Percentiles rank a stretch among this genome's conserved stretches.
Evolutionary conservation across 2,113 vertebrate genomes (phyloP).

Genomic region (Rhinopomastus cyanomelas): DNA sequence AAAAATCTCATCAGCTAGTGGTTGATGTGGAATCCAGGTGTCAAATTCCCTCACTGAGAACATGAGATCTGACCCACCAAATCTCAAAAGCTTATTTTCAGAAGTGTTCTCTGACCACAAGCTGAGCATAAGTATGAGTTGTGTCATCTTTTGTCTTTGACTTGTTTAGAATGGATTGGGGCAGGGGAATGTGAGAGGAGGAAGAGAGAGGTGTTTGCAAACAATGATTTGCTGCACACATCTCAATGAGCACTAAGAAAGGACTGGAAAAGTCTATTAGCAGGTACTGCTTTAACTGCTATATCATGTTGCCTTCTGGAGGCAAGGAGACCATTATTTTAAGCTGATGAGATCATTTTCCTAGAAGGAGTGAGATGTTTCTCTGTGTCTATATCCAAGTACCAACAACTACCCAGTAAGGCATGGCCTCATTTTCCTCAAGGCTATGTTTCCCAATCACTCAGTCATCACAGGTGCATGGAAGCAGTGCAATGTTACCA

Average conservation of each 20-base stretch:
- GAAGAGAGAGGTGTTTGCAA: neutral
- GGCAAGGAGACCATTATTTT: neutral
- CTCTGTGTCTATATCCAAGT: neutral
- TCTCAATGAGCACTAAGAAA: neutral
- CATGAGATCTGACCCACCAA: neutral
- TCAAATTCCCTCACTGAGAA: neutral
- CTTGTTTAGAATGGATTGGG: neutral
- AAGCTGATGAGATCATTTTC: neutral
- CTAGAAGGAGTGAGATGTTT: neutral
- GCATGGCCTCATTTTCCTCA: neutral
- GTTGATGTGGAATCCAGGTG: neutral
- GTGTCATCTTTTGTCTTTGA: neutral
- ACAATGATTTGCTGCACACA: neutral
- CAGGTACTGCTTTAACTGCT: neutral
- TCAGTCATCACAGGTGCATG: neutral
- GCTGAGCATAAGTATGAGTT: neutral
- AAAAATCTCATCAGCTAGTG: neutral
- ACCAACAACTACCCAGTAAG: neutral
- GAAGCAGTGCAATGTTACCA: neutral
- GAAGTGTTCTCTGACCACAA: neutral
- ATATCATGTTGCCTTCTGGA: neutral
- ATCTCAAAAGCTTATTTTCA: neutral
- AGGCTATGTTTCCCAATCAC: neutral
- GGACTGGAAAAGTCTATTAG: neutral
- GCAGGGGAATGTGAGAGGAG: rapidly evolving